Evolutionary conservation across 2,113 vertebrate genomes (phyloP).

Genomic region (Larimichthys crocea): DNA sequence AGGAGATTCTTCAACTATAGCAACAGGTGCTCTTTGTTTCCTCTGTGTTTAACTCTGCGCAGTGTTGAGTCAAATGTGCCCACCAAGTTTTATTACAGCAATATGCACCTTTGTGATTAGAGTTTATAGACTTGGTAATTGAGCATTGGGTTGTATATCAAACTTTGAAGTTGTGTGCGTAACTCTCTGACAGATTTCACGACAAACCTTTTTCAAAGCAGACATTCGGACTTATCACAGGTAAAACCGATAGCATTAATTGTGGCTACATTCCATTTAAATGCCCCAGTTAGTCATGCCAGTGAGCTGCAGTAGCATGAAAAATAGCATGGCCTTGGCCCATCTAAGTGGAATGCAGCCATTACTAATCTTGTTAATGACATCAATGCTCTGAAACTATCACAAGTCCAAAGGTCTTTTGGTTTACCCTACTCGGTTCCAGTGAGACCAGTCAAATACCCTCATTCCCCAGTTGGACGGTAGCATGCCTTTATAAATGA

Average conservation of each 20-base stretch:
- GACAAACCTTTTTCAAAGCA: neutral
- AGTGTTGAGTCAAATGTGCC: slow-evolving; percentile 4
- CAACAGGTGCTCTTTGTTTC: neutral
- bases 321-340: neutral
- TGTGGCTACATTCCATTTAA: neutral
- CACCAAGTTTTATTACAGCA: slow-evolving; percentile 25
- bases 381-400: neutral
- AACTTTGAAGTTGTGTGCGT: neutral
- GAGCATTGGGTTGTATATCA: slow-evolving; percentile 4
- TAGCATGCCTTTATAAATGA: neutral
- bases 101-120: neutral
- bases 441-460: neutral
- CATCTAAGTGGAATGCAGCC: slow-evolving; percentile 3
- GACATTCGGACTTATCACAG: neutral
- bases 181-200: neutral
- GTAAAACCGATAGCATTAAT: neutral
- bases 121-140: slow-evolving; percentile 30
- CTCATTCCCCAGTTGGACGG: neutral
- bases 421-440: neutral
- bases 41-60: neutral
- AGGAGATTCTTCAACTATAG: neutral
- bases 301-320: neutral
- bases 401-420: neutral
- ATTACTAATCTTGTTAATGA: neutral
- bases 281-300: neutral